phyloP scores from a whole-genome alignment of 2,888 invertebrate species.

The Apamea sordens region DNA sequence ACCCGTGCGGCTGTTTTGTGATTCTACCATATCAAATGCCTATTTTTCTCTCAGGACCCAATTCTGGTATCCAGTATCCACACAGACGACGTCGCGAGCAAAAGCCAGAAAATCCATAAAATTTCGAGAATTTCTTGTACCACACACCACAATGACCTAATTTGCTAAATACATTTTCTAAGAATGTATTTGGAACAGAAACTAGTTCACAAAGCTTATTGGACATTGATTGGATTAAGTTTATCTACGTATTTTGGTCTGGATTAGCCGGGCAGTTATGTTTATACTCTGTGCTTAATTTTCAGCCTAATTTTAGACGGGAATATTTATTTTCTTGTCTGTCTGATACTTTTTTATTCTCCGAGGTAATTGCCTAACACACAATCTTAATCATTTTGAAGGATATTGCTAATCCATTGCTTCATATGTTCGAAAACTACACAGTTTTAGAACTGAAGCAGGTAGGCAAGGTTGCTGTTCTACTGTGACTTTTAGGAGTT shows the following conservation, averaged over 20 bases:
- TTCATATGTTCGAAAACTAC: no score
- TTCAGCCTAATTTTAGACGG: background rate
- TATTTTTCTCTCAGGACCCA: background rate
- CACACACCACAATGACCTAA: constrained; percentile 7
- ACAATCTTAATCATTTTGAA: no score
- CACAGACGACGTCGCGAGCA: background rate
- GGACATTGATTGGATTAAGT: constrained; percentile 1
- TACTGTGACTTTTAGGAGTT: no score
- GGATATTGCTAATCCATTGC: no score
- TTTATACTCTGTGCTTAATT: background rate
- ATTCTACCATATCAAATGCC: background rate
- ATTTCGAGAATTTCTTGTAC: background rate
- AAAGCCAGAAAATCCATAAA: background rate
- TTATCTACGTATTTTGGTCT: background rate
- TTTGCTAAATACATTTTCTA: constrained; percentile 21
- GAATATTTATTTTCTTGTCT: background rate
- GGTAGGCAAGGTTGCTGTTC: no score
- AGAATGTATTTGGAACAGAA: constrained; percentile 14
- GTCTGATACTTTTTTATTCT: background rate
- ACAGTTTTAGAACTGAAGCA: no score
- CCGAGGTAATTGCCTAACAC: no score
- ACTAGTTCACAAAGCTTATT: constrained; percentile 27
- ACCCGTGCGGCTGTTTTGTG: no score
- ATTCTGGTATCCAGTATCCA: no score
- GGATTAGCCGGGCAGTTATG: background rate